Conservation (phyloP, 2,888 invertebrate species). For the Drosophila mayaguana region DNA sequence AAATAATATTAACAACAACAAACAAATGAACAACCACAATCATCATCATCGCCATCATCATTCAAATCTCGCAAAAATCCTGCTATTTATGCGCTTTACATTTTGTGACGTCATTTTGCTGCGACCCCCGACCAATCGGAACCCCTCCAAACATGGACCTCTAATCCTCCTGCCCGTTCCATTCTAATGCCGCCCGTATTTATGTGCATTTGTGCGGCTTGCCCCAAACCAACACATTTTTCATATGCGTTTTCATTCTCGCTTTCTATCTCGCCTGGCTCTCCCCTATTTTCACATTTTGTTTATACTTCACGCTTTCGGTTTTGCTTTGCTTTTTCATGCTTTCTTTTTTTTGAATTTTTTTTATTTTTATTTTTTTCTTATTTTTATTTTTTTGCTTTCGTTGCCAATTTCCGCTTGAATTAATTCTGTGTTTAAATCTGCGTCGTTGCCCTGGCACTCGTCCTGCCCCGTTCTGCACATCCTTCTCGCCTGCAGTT, state of each 20-base stretch:
- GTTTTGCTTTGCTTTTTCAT: conserved; percentile 56
- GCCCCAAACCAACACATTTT: conserved; percentile 20
- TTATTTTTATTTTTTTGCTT: conserved; percentile 27
- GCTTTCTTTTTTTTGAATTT: not conserved
- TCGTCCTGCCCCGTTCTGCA: conserved; percentile 1
- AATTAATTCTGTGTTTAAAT: conserved; percentile 81
- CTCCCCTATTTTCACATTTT: conserved; percentile 39
- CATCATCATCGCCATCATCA: conserved; percentile 47
- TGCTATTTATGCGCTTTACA: conserved; percentile 75
- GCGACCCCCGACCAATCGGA: conserved; percentile 39
- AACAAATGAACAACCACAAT: conserved; percentile 39
- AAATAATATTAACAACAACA: conserved; percentile 59
- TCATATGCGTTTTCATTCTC: conserved; percentile 70
- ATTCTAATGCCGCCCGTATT: conserved; percentile 58
- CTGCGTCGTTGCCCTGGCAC: conserved; percentile 50
- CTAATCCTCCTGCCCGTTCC: not conserved
- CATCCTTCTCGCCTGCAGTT: conserved; percentile 48
- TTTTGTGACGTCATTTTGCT: conserved; percentile 63
- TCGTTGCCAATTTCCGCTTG: conserved; percentile 81
- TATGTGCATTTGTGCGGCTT: conserved; percentile 79
- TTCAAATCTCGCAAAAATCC: conserved; percentile 75
- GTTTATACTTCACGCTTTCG: conserved; percentile 81
- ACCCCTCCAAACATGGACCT: not conserved
- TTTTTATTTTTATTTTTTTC: not conserved
- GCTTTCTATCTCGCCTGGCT: conserved; percentile 50